Evolutionary conservation across 2,888 invertebrate genomes (phyloP), one percentile per base, ranked within the genome.

Genomic region (Apotomis betuletana): DNA sequence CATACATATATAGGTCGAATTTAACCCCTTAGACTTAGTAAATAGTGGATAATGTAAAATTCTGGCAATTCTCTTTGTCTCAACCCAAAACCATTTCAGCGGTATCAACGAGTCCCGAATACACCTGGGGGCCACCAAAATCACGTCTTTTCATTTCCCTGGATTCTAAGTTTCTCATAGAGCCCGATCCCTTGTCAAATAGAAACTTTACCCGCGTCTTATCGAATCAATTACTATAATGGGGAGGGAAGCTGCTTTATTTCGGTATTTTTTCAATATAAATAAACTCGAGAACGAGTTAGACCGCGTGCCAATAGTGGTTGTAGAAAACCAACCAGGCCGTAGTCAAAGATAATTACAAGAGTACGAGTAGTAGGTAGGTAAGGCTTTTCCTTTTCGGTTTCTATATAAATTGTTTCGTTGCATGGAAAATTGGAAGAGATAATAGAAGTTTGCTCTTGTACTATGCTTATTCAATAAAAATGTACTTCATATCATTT

Each of bases 191-290:
- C 91, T 88, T 88, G 89, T 90, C 90, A 90, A 91, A 90, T 89
- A 87, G 85, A 91, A 90, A 92, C 86, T 90, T 91, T 89, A 83
- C 85, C 85, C 84, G 84, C 87, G 87, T 90, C 88, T 89, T 90
- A 89, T 89, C 83, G 87, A 90, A 90, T 90, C 91, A 90, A 90
- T 91, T 89, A 90, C 90, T 86, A 83, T 89, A 88, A 90, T 87
- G 84, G 88, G 79, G 79, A 83, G 81, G 84, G 83, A 86, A 81
- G 81, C 80, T 81, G 82, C 55, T 86, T 85, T 84, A 83, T 85
- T 79, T 84, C 79, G 15, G 62, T 63, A 63, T 61, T 57, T 62
- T 41, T 57, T 49, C 52, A n/a, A 67, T 61, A 67, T 38, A 49
- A 67, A 71, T 49, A 67, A 65, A 67, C 36, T 57, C 52, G 38